phyloP scores from a whole-genome alignment of 2,797 vertebrate species.

The Anomalospiza imberbis region DNA sequence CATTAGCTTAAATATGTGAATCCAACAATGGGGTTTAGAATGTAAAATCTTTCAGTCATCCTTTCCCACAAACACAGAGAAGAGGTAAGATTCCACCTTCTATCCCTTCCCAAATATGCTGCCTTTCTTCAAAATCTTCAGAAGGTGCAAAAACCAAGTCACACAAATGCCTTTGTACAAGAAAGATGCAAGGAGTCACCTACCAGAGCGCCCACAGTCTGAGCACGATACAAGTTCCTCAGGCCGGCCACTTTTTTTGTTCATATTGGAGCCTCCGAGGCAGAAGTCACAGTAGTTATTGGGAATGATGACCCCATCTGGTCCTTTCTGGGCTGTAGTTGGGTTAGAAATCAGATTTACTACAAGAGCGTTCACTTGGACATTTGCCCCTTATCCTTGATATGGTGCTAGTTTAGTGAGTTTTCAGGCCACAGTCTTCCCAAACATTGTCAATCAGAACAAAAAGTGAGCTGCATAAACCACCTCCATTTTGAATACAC shows the following conservation, averaged over 20 bases:
- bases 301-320: slow-evolving; percentile 91
- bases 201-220: slow-evolving; percentile 97
- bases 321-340: slow-evolving; percentile 88
- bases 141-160: not conserved
- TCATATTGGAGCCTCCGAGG: slow-evolving; percentile 92
- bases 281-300: slow-evolving; percentile 99
- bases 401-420: not conserved
- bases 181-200: slow-evolving; percentile 72
- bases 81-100: not conserved
- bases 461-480: not conserved
- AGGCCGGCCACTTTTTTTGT: slow-evolving; percentile 94
- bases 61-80: not conserved
- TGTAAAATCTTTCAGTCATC: not conserved
- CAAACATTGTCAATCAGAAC: not conserved
- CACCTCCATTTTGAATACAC: not conserved
- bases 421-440: not conserved
- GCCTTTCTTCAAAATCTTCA: not conserved
- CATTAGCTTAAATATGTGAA: slow-evolving; percentile 23
- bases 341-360: slow-evolving; percentile 45
- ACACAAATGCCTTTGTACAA: slow-evolving; percentile 1
- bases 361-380: not conserved
- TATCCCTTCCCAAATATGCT: not conserved
- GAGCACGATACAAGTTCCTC: slow-evolving; percentile 97
- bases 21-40: not conserved
- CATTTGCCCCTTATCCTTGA: not conserved